Percentiles rank a stretch among this genome's conserved stretches.
Conservation (phyloP, 2,888 invertebrate genomes). For the Dynastes hyllus region DNA sequence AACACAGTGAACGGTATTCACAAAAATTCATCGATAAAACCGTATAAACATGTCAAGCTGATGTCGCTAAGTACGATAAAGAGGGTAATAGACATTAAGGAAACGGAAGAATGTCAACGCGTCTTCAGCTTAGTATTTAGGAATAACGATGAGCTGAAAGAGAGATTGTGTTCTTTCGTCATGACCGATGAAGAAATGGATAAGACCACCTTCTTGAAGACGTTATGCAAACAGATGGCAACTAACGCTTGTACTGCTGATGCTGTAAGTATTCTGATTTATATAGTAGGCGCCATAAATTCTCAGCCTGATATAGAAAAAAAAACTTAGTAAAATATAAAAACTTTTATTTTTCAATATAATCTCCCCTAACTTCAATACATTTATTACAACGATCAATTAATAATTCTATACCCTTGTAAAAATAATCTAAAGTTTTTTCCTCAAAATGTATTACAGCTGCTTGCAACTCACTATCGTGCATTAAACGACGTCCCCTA, state of each 20-base stretch:
- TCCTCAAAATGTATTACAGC: no score
- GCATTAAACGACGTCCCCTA: no score
- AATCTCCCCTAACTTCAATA: no score
- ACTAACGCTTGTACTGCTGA: slow-evolving; percentile 94
- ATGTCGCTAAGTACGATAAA: slow-evolving; percentile 92
- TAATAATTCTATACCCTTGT: no score
- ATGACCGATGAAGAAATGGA: slow-evolving; percentile 88
- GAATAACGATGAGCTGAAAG: slow-evolving; percentile 89
- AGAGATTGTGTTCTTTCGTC: slow-evolving; percentile 90
- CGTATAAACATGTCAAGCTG: slow-evolving; percentile 93
- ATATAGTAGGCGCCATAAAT: neutral
- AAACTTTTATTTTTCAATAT: no score
- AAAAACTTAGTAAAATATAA: no score
- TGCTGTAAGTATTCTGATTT: slow-evolving; percentile 79
- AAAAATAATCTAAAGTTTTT: no score
- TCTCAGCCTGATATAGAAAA: no score
- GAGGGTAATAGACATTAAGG: slow-evolving; percentile 91
- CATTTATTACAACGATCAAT: no score
- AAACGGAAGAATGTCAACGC: slow-evolving; percentile 91
- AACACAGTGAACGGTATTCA: slow-evolving; percentile 72
- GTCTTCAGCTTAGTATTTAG: slow-evolving; percentile 93
- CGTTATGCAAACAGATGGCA: slow-evolving; percentile 92
- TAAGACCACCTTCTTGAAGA: slow-evolving; percentile 87
- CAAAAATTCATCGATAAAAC: slow-evolving; percentile 80
- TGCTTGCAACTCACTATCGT: no score